Base-by-base conservation (phyloP, 2,888 invertebrate species). In the Exephanes ischioxanthus region DNA sequence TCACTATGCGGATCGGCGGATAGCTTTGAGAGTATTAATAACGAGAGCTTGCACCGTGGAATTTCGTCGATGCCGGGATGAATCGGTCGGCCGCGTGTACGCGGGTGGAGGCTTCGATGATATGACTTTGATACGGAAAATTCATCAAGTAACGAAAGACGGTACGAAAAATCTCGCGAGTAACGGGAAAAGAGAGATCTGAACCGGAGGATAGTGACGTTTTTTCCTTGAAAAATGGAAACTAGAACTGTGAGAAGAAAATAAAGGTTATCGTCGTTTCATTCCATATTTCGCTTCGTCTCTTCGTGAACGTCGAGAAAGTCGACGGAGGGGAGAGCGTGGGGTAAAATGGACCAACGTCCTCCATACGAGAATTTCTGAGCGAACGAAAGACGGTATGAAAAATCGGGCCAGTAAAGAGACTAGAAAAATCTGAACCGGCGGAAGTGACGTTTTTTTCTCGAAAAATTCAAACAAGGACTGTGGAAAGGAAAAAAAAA, bases 21-120 rank as follows among this genome's bases (percentile, higher is more conserved):
- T 82, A 51, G 82, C 85, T 85, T 85, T 85, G 85, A 85, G 76
- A 85, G 82, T 76, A 85, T 85, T 85, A 85, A 85, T 85, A 85
- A 85, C 82, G 82, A 82, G 75, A 79, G 67, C 79, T 76, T 80
- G 85, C 85, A 72, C 79, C 51, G 66, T 79, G 70, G 76, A 85
- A 85, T 82, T 82, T 58, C 55, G 78, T 79, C 75, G 71, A 81
- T 78, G 77, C n/a, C 61, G 58, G n/a, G n/a, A 41, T 19, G 6
- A 41, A 41, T 67, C 22, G 67, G n/a, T 67, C 22, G 9, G 67
- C 14, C 14, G 66, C 51, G 22, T 80, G 37, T 70, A 22, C 51
- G 33, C 16, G n/a, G 19, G 4, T 48, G 7, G 55, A 9, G 41
- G 14, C 1, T 11, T 41, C 11, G 19, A 55, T 22, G 33, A 22